These are phyloP conservation scores for Dissostichus mawsoni DNA, from an alignment of 2,113 vertebrate species.

Conservation along the genomic window DNA sequence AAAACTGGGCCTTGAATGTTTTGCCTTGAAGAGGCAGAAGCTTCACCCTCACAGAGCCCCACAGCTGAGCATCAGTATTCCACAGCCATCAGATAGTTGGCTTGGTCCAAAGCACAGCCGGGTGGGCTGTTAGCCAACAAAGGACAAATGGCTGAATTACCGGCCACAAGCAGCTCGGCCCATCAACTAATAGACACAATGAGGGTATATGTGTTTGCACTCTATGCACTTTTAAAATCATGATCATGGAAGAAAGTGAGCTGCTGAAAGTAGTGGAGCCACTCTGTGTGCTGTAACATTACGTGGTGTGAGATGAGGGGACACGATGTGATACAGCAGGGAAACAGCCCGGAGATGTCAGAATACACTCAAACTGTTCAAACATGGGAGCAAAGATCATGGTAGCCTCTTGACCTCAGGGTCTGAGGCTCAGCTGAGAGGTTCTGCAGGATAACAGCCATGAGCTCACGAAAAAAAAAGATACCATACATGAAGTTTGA, in stretches of 20 bases:
- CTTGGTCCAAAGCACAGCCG: constrained; percentile 59
- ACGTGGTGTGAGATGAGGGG: constrained; percentile 8
- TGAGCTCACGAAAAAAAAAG: constrained; percentile 60
- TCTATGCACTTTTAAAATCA: constrained; percentile 47
- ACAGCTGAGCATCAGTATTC: constrained; percentile 79
- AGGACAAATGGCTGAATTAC: constrained; percentile 68
- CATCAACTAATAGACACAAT: constrained; percentile 40
- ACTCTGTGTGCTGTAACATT: background rate
- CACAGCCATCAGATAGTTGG: constrained; percentile 60
- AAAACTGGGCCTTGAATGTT: constrained; percentile 28
- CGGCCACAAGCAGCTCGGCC: constrained; percentile 62
- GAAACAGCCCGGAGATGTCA: constrained; percentile 59
- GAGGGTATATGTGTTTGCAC: constrained; percentile 38
- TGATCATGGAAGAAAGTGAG: constrained; percentile 11
- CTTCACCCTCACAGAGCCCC: constrained; percentile 40
- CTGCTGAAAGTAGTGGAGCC: background rate
- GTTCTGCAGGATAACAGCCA: constrained; percentile 33
- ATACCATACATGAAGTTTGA: constrained; percentile 19
- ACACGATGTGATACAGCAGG: constrained; percentile 19
- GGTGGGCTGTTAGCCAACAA: constrained; percentile 58
- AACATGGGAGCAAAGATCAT: constrained; percentile 50
- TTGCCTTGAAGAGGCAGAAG: constrained; percentile 9
- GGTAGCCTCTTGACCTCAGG: constrained; percentile 55
- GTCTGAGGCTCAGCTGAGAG: constrained; percentile 19
- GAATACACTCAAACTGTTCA: constrained; percentile 33